Base-by-base conservation (phyloP, 2,888 invertebrate species). In the Zhengitettix transpicula region DNA sequence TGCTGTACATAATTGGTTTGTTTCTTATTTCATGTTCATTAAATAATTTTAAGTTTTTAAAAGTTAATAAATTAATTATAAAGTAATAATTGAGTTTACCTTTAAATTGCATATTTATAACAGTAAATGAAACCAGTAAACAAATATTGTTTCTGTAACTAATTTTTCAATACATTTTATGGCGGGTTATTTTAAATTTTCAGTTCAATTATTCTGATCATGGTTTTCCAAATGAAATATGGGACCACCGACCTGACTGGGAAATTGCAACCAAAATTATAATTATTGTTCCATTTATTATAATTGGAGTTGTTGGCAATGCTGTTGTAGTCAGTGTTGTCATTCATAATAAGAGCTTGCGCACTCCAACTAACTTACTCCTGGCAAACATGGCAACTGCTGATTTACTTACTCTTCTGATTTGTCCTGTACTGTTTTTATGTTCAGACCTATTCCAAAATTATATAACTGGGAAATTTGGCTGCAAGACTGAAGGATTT, bases 401-500 rank as follows among this genome's bases (percentile, higher is more conserved):
- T 0, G 89, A 89, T 70, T 72, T 86, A 16, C 67, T 82, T 1
- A 82, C 83, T 0, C 70, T 87, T 7, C 63, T 85, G 0, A 73
- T 87, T 11, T 85, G 87, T 58, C 87, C 90, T 0, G 84, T 84
- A 80, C 82, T 90, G 67, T 84, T 87, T 73, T 74, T 91, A 63
- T 78, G 83, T 14, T 77, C 82, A 53, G 85, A 89, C 69, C 81
- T 89, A 67, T 87, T 81, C 68, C 89, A 90, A 73, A 87, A 87
- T 67, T 92, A 83, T 71, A 77, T 84, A 64, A 72, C 91, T 61
- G 87, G 85, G 16, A 74, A 76, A 12, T 77, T 86, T 60, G 87
- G 89, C 10, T 92, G 91, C 70, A 81, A 82, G 65, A 77, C 83
- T 66, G 89, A 90, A 71, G 89, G 86, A 1, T 85, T 87, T 67